Conservation (phyloP, 2,888 invertebrate genomes). For the Fragum whitleyi region DNA sequence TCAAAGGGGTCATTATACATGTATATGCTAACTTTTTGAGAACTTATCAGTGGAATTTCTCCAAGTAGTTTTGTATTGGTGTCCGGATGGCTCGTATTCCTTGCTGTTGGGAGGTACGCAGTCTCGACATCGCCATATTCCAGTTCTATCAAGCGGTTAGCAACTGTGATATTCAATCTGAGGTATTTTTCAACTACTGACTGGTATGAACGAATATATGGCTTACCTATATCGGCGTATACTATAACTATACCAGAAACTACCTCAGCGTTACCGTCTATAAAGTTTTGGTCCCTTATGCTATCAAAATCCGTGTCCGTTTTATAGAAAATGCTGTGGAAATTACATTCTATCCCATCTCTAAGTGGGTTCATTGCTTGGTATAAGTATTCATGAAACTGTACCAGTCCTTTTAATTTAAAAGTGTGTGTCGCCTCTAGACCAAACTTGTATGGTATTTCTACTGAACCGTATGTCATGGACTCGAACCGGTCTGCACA, state of each 20-base stretch:
- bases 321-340: neutral
- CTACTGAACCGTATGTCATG: neutral
- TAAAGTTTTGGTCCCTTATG: neutral
- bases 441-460: neutral
- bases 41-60: too few relatives aligned
- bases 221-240: neutral
- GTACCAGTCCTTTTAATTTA: neutral
- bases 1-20: neutral
- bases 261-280: neutral
- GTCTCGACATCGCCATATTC: neutral
- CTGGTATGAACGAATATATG: neutral
- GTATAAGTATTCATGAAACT: neutral
- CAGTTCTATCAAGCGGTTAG: neutral
- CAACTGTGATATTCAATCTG: neutral
- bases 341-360: neutral
- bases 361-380: neutral
- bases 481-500: neutral
- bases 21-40: too few relatives aligned
- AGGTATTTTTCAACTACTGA: neutral
- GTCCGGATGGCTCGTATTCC: neutral
- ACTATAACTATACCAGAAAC: neutral
- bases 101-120: neutral
- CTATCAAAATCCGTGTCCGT: neutral
- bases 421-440: neutral
- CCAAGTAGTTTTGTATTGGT: neutral